Evolutionary conservation across 37 sponge, comb jelly and placozoan genomes (phyloP).

Genomic region (Corticium candelabrum): DNA sequence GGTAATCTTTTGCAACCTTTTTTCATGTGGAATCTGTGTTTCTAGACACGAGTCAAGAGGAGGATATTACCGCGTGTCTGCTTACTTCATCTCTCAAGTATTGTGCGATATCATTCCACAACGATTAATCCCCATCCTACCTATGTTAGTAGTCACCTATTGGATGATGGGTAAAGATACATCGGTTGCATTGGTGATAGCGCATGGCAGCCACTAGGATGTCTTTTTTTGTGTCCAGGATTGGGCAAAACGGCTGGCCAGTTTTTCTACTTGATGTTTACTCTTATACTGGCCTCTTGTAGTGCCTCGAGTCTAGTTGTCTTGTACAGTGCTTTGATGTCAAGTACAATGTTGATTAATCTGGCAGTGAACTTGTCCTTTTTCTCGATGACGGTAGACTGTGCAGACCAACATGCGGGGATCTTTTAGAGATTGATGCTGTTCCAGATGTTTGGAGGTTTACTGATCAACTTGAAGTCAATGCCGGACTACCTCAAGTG

Average conservation of each 20-base stretch:
- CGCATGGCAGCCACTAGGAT: not conserved
- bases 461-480: conserved; percentile 39
- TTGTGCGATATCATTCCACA: not conserved
- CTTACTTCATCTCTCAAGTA: not conserved
- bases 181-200: not conserved
- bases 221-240: not conserved
- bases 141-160: not conserved
- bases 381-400: not conserved
- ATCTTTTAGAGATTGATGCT: too few species aligned
- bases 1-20: too few species aligned
- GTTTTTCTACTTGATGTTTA: too few species aligned
- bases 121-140: not conserved
- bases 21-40: too few species aligned
- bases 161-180: not conserved
- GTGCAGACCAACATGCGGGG: too few species aligned
- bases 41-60: not conserved
- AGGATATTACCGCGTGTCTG: not conserved
- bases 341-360: too few species aligned
- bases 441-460: conserved; percentile 75
- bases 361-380: not conserved
- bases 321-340: too few species aligned
- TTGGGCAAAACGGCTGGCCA: too few species aligned
- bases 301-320: too few species aligned
- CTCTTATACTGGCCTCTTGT: too few species aligned
- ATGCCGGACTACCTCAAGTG: conserved; percentile 54